These are phyloP conservation scores for Amphipoea oculea DNA, from an alignment of 2,888 invertebrate species.

Conservation along the genomic window DNA sequence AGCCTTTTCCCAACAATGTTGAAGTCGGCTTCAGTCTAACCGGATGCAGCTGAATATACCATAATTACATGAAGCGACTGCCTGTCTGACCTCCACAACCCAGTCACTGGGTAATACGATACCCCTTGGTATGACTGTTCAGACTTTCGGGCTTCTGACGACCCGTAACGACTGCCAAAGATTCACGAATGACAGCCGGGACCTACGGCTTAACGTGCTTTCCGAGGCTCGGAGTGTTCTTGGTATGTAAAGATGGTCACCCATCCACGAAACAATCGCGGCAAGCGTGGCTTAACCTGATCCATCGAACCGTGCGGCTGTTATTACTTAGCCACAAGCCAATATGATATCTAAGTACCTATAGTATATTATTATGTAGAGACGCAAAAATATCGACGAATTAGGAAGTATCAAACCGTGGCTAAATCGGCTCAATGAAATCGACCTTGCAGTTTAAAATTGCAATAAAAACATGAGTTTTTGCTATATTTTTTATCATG, in stretches of 20 bases:
- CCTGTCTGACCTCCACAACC: not conserved
- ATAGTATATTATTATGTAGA: not conserved
- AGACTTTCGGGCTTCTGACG: not conserved
- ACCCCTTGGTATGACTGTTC: not conserved
- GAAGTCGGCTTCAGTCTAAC: not conserved
- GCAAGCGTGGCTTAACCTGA: too few relatives aligned
- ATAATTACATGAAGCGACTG: not conserved
- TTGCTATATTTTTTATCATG: constrained; percentile 15
- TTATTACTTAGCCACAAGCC: not conserved
- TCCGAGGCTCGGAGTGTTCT: too few relatives aligned
- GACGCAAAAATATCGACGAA: constrained; percentile 6
- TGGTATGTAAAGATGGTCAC: not conserved
- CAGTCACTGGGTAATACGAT: not conserved
- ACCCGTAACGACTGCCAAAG: not conserved
- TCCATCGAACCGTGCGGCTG: not conserved
- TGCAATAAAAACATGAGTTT: constrained; percentile 22
- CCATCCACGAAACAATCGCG: not conserved
- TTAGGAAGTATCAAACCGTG: constrained; percentile 37
- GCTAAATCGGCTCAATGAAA: constrained; percentile 30
- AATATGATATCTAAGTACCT: not conserved
- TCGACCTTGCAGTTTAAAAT: constrained; percentile 47
- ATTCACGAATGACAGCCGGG: too few relatives aligned
- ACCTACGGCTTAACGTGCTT: too few relatives aligned
- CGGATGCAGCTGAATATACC: not conserved
- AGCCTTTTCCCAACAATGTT: not conserved